Percentiles rank a stretch among this genome's conserved stretches.
Evolutionary conservation across 2,113 vertebrate genomes (phyloP).

Genomic region (Corythornis madagascariensis): DNA sequence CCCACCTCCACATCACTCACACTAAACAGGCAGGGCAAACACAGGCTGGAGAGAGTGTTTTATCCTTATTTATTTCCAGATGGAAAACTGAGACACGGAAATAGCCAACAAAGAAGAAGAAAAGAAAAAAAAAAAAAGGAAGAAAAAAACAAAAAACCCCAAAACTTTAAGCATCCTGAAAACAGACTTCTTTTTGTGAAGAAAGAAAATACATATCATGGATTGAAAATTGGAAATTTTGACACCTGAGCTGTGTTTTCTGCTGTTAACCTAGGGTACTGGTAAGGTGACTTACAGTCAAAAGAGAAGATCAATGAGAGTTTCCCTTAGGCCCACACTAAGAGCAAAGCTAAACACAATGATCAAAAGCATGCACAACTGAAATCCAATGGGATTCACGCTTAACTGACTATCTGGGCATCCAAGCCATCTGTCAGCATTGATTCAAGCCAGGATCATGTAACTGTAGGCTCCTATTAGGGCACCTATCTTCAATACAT

Average conservation of each 20-base stretch:
- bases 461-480: not conserved
- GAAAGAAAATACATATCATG: not conserved
- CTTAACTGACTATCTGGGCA: not conserved
- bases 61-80: constrained; percentile 27
- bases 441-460: rapidly evolving
- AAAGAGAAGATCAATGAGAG: not conserved
- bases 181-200: not conserved
- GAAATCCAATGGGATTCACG: not conserved
- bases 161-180: not conserved
- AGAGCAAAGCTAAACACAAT: not conserved
- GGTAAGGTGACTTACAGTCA: not conserved
- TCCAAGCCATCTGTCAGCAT: not conserved
- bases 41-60: not conserved
- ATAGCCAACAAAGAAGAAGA: not conserved
- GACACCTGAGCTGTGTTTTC: not conserved
- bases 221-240: not conserved
- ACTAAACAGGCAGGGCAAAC: constrained; percentile 46
- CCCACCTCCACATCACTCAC: constrained; percentile 26
- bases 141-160: too few species aligned
- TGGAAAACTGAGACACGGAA: not conserved
- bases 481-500: not conserved
- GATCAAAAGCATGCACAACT: not conserved
- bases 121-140: too few species aligned
- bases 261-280: not conserved
- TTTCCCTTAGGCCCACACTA: not conserved